phyloP scores from a whole-genome alignment of 1,140 invertebrate genomes.

The Drosophila nigromelanica region DNA sequence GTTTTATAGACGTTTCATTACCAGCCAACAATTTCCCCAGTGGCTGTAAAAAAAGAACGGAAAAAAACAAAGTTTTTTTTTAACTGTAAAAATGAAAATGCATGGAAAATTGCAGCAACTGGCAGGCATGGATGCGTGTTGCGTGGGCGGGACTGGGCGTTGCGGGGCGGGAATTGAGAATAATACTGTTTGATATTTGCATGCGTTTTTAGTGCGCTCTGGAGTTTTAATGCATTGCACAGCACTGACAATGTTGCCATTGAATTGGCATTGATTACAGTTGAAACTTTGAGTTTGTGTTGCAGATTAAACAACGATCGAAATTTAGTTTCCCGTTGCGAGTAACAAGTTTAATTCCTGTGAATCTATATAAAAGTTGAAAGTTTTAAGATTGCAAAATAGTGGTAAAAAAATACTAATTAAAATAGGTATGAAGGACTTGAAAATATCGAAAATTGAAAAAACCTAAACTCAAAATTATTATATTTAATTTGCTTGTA shows the following conservation, averaged over 20 bases:
- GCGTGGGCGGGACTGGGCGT: background rate
- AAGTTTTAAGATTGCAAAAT: too few relatives aligned
- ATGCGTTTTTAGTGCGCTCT: slow-evolving; percentile 64
- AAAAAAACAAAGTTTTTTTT: slow-evolving; percentile 11
- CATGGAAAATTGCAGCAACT: slow-evolving; percentile 67
- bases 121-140: background rate
- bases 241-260: slow-evolving; percentile 64
- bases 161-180: background rate
- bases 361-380: too few relatives aligned
- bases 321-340: slow-evolving; percentile 3
- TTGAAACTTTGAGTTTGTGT: slow-evolving; percentile 38
- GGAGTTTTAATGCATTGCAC: slow-evolving; percentile 61
- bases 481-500: too few relatives aligned
- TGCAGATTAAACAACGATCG: slow-evolving; percentile 31
- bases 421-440: too few relatives aligned
- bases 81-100: slow-evolving; percentile 60
- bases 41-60: slow-evolving; percentile 41
- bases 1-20: slow-evolving; percentile 79
- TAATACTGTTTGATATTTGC: slow-evolving; percentile 43
- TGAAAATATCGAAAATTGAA: too few relatives aligned
- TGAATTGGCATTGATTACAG: slow-evolving; percentile 56
- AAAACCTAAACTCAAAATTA: too few relatives aligned
- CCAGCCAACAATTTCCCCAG: slow-evolving; percentile 52
- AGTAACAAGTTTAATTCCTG: background rate
- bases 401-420: too few relatives aligned